These are phyloP conservation scores for Cairina moschata DNA, from an alignment of 2,113 vertebrate genomes.

Conservation along the genomic window DNA sequence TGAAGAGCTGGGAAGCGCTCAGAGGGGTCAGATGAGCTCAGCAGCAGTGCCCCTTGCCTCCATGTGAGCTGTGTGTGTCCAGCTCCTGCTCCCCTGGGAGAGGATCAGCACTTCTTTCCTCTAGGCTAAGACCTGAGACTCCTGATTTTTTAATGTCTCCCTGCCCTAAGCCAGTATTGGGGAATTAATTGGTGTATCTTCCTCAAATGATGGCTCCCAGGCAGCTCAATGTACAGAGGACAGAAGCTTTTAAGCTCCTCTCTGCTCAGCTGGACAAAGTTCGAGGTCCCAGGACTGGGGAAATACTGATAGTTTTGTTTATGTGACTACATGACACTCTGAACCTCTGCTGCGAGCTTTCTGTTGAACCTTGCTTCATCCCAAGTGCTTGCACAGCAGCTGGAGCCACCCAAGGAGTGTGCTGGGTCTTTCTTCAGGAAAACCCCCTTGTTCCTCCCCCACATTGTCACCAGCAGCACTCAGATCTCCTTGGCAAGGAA, in stretches of 20 bases:
- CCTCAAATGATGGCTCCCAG: background rate
- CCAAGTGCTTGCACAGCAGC: background rate
- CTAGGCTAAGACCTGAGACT: background rate
- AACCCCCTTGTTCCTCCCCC: background rate
- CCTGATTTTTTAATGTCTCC: background rate
- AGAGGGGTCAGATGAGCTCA: too few relatives aligned
- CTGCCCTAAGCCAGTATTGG: background rate
- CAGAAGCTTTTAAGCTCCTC: background rate
- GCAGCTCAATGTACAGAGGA: background rate
- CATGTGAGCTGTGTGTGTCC: too few relatives aligned
- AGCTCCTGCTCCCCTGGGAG: background rate
- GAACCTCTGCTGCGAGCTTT: background rate
- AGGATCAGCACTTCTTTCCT: background rate
- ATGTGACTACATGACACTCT: too few relatives aligned
- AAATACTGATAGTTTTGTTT: background rate
- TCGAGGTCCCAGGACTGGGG: background rate
- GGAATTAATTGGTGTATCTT: background rate
- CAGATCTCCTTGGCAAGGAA: background rate
- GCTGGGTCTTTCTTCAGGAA: background rate
- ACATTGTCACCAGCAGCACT: background rate
- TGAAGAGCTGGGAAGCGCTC: background rate
- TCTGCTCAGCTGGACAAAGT: too few relatives aligned
- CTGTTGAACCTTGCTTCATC: background rate
- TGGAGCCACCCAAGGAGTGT: background rate
- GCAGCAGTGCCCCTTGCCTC: background rate